Evolutionary conservation across 2,888 invertebrate genomes (phyloP).

Genomic region (Drosophila gaucha): DNA sequence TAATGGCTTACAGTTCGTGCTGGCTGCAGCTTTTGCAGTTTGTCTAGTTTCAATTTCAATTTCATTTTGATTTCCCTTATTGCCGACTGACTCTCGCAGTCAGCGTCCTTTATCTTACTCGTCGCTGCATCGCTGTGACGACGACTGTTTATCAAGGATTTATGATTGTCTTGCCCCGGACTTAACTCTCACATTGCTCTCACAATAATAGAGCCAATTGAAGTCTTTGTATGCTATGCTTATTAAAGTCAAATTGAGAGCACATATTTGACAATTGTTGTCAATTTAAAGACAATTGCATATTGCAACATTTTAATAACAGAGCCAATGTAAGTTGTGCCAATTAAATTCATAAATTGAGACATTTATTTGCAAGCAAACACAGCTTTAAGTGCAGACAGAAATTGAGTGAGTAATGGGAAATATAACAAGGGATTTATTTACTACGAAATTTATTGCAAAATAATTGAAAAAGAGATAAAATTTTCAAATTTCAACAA

Average conservation of each 20-base stretch:
- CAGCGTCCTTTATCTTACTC: conserved; percentile 28
- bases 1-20: conserved; percentile 1
- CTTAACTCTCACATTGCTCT: neutral
- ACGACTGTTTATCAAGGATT: conserved; percentile 16
- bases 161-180: neutral
- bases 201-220: conserved; percentile 27
- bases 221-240: neutral
- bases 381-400: neutral
- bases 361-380: neutral
- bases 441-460: too few relatives aligned
- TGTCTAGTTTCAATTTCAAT: conserved; percentile 81
- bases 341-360: neutral
- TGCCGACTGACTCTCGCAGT: conserved; percentile 46
- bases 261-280: neutral
- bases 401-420: too few relatives aligned
- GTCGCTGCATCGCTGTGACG: conserved; percentile 14
- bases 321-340: neutral
- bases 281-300: neutral
- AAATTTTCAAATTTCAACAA: too few relatives aligned
- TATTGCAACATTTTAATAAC: neutral
- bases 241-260: conserved; percentile 8
- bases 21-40: conserved; percentile 58
- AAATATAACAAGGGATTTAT: neutral
- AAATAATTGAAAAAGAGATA: too few relatives aligned
- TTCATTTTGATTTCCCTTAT: conserved; percentile 73